Conservation (phyloP, 2,113 vertebrate species). For the Ictidomys tridecemlineatus region DNA sequence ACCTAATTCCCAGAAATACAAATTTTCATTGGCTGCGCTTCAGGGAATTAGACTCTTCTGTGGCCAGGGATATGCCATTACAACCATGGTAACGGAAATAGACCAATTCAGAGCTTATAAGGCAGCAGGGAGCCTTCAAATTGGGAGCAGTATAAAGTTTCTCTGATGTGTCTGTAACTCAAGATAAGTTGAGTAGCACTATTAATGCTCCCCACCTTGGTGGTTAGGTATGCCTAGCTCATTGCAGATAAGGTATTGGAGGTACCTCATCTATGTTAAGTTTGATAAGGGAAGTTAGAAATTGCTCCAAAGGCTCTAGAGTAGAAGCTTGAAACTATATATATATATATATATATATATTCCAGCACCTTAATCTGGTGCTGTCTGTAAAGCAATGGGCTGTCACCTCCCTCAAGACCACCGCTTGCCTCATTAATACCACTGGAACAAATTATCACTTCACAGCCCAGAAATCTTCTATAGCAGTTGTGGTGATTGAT, state of each 20-base stretch:
- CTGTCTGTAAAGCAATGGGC: constrained; percentile 86
- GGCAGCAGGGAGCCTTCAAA: constrained; percentile 70
- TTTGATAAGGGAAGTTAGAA: constrained; percentile 56
- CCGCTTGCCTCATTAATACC: constrained; percentile 91
- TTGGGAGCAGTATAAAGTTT: constrained; percentile 72
- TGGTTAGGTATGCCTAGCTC: constrained; percentile 70
- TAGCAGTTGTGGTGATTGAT: constrained; percentile 91
- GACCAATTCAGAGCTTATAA: constrained; percentile 65
- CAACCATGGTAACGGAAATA: constrained; percentile 72
- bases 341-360: background rate
- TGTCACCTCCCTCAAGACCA: constrained; percentile 90
- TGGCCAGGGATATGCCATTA: constrained; percentile 19
- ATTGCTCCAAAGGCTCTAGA: constrained; percentile 71
- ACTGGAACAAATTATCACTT: constrained; percentile 92
- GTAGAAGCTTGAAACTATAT: constrained; percentile 65
- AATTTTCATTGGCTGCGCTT: constrained; percentile 45
- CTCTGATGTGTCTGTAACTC: constrained; percentile 72
- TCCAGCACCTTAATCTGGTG: constrained; percentile 85
- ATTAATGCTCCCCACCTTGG: constrained; percentile 46
- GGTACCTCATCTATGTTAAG: constrained; percentile 42
- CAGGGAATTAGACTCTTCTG: constrained; percentile 5
- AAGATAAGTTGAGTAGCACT: constrained; percentile 76
- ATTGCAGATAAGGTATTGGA: constrained; percentile 66
- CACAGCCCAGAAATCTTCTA: constrained; percentile 90
- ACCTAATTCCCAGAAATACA: constrained; percentile 75